Conservation (phyloP, 2,888 invertebrate species). For the Dugesia japonica region DNA sequence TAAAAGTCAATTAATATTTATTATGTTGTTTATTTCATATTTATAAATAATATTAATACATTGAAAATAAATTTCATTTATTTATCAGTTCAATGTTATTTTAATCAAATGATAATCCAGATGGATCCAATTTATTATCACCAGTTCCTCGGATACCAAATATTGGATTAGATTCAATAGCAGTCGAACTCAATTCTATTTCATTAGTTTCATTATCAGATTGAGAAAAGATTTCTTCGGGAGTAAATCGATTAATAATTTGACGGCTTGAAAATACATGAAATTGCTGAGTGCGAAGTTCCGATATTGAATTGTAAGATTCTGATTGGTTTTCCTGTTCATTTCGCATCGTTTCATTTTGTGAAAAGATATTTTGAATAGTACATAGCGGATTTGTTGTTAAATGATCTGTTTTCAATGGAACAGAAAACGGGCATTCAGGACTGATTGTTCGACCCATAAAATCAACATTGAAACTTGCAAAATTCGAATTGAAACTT, state of each 20-base stretch:
- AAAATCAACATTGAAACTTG: slow-evolving; percentile 7
- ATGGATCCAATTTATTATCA: not conserved
- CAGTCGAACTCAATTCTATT: not conserved
- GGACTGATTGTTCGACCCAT: not conserved
- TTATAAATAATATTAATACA: no score
- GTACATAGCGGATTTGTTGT: not conserved
- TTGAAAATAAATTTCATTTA: no score
- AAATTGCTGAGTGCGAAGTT: not conserved
- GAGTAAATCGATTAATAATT: not conserved
- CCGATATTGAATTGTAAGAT: not conserved
- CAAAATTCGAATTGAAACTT: not conserved
- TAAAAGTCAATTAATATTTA: no score
- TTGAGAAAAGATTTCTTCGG: not conserved
- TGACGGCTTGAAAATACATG: not conserved
- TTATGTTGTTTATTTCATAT: no score
- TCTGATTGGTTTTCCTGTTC: not conserved
- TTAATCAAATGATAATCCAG: slow-evolving; percentile 5
- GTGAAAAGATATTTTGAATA: not conserved
- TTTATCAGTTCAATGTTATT: not conserved
- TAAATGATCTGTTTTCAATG: not conserved
- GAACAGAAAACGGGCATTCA: not conserved
- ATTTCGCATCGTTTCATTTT: not conserved
- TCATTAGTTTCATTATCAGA: not conserved
- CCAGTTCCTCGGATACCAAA: not conserved
- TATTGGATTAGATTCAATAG: not conserved